These are phyloP conservation scores for Drosophila ogumai DNA, from an alignment of 1,140 invertebrate species.

Conservation along the genomic window DNA sequence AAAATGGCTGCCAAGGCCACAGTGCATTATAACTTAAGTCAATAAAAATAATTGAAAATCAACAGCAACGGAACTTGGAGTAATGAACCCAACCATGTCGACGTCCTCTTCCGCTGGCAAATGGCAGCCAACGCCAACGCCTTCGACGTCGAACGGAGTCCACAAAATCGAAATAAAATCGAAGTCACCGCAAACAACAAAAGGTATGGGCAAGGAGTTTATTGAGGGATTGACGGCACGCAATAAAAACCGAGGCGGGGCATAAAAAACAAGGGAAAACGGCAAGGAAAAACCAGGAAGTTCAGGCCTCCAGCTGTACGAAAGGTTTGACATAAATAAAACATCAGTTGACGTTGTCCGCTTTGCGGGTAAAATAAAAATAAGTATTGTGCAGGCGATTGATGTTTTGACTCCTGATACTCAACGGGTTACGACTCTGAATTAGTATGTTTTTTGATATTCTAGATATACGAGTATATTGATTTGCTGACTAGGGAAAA, in stretches of 20 bases:
- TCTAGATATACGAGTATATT: not conserved
- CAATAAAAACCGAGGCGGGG: conserved; percentile 52
- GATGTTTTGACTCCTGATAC: conserved; percentile 40
- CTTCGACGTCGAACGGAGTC: conserved; percentile 8
- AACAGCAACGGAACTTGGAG: conserved; percentile 55
- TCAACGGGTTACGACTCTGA: conserved; percentile 24
- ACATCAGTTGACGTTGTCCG: conserved; percentile 42
- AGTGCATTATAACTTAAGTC: conserved; percentile 70
- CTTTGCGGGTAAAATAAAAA: conserved; percentile 46
- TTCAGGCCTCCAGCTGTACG: conserved; percentile 53
- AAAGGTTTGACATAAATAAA: conserved; percentile 68
- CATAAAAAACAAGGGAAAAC: conserved; percentile 55
- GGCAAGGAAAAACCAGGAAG: conserved; percentile 46
- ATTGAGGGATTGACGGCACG: conserved; percentile 61
- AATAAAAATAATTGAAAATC: conserved; percentile 81
- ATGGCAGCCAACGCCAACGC: conserved; percentile 14
- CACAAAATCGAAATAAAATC: conserved; percentile 42
- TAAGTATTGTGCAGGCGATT: conserved; percentile 42
- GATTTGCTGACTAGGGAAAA: conserved; percentile 9
- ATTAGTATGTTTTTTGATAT: conserved; percentile 31
- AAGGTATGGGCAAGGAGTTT: conserved; percentile 31
- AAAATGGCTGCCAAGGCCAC: conserved; percentile 56
- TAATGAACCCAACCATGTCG: conserved; percentile 57
- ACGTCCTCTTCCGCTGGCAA: conserved; percentile 21
- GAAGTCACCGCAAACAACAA: conserved; percentile 42